Conservation (phyloP, 1,140 invertebrate species). For the Ceratina australensis region DNA sequence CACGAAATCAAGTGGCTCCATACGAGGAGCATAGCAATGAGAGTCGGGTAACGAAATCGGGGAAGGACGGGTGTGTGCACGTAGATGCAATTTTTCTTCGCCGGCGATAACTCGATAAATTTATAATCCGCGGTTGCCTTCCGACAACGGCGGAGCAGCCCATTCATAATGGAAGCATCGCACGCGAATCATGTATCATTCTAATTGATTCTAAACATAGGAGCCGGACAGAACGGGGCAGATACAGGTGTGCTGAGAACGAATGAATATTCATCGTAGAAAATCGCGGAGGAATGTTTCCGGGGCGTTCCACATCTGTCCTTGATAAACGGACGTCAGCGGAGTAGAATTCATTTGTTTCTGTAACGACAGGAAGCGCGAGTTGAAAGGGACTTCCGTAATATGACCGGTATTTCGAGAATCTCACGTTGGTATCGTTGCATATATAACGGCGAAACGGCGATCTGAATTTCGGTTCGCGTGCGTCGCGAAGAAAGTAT, state of each 20-base stretch:
- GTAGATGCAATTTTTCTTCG: constrained; percentile 46
- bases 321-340: constrained; percentile 55
- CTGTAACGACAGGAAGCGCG: constrained; percentile 51
- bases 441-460: background rate
- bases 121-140: constrained; percentile 59
- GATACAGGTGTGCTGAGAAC: constrained; percentile 49
- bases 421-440: constrained; percentile 31
- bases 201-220: constrained; percentile 71
- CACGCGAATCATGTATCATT: constrained; percentile 72
- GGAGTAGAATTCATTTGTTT: constrained; percentile 55
- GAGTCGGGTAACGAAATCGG: background rate
- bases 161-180: constrained; percentile 65
- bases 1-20: background rate
- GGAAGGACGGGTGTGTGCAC: constrained; percentile 11
- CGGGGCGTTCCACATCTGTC: constrained; percentile 62
- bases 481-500: too few relatives aligned
- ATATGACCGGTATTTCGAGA: constrained; percentile 33
- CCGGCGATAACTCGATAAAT: constrained; percentile 63
- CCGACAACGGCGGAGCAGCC: constrained; percentile 49
- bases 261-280: constrained; percentile 72
- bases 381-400: constrained; percentile 41
- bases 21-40: background rate
- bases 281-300: constrained; percentile 68
- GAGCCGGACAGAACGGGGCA: constrained; percentile 46
- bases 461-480: too few relatives aligned